Base-by-base conservation (phyloP, 2,797 vertebrate species). In the Mallotus villosus region DNA sequence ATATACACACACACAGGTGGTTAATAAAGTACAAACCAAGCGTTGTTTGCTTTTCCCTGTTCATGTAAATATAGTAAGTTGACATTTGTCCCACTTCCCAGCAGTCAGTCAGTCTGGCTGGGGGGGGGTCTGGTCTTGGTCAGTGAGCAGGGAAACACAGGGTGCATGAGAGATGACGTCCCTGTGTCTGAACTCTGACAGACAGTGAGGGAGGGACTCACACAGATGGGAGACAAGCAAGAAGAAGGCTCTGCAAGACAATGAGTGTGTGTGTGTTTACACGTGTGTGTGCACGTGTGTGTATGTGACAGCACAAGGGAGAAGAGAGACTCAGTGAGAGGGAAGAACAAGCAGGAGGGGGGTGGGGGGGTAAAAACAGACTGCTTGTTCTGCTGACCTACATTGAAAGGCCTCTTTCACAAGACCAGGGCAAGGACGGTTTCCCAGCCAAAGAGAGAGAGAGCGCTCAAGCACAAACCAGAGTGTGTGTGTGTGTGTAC, bases 1-100 rank as follows among this genome's bases (percentile, higher is more conserved):
- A 75, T 24, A 70, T 16, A 81, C 21, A 85, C 82, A 89, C 88
- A 88, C 81, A 89, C 89, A 88, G 88, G 87, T 88, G 86, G 89
- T 92, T 91, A 91, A 89, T 88, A 74, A 75, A 68, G 84, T 82
- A 77, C 65, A 67, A 76, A 68, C 4, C 59, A 24, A 6, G 66
- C 16, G 19, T 32, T 9, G 24, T 59, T n/a, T 59, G n/a, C 57
- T n/a, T 21, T 46, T 14, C 41, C 41, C 12, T 46, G 58, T 22
- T 24, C 22, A 55, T 60, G 22, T 4, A 65, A 21, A 65, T 65
- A 12, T 17, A 14, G 21, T 41, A 24, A 14, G 58, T 60, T 21
- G 58, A 60, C 58, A 25, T 63, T 63, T 21, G 37, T 19, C n/a
- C 2, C 17, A 37, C 62, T 63, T 60, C 58, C 14, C 58, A 55